Evolutionary conservation across 2,113 vertebrate species (phyloP).

Genomic region (Callaeas wilsoni): DNA sequence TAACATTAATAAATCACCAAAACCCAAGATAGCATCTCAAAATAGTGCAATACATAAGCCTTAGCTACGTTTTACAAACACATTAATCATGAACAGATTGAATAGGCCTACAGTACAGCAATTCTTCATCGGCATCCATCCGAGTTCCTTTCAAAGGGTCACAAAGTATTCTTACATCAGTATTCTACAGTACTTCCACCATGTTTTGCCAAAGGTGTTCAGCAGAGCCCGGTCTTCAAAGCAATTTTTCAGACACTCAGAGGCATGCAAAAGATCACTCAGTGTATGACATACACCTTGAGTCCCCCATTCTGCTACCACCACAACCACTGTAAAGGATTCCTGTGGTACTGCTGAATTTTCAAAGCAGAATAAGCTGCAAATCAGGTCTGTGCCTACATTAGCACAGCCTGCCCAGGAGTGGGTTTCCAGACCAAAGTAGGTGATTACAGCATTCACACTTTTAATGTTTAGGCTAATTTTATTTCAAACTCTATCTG

Average conservation of each 20-base stretch:
- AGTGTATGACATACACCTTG: neutral
- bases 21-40: constrained; percentile 19
- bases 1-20: constrained; percentile 12
- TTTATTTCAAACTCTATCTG: neutral
- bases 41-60: neutral
- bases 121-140: neutral
- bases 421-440: neutral
- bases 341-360: neutral
- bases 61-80: constrained; percentile 25
- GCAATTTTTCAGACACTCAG: neutral
- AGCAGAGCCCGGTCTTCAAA: neutral
- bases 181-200: neutral
- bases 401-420: neutral
- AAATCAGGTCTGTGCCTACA: neutral
- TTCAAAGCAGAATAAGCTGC: neutral
- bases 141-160: neutral
- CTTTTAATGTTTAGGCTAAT: neutral
- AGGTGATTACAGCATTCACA: neutral
- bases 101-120: neutral
- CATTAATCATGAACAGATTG: neutral
- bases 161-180: neutral
- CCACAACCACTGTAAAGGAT: neutral
- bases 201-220: neutral
- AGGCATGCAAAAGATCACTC: neutral
- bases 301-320: neutral